Conservation (phyloP, 2,113 vertebrate genomes). For the Macroglossus sobrinus region DNA sequence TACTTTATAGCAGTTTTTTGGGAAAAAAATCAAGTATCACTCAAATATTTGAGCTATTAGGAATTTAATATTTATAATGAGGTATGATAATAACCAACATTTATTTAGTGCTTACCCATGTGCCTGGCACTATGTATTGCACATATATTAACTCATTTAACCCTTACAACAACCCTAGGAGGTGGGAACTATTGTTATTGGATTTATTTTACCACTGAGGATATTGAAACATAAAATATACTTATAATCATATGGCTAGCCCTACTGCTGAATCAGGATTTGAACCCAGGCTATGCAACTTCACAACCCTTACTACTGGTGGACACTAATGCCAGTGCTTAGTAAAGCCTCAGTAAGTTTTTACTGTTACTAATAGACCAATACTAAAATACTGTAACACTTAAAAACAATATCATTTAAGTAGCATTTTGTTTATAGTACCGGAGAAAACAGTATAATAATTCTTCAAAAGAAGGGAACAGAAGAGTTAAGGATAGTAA, state of each 20-base stretch:
- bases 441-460: neutral
- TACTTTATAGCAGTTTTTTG: neutral
- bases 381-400: neutral
- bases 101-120: neutral
- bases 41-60: neutral
- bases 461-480: neutral
- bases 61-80: neutral
- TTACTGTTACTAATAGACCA: neutral
- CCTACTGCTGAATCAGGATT: neutral
- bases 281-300: neutral
- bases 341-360: neutral
- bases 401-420: neutral
- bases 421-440: neutral
- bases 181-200: neutral
- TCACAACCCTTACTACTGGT: neutral
- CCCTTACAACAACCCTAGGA: neutral
- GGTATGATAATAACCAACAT: neutral
- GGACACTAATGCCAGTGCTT: neutral
- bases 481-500: neutral
- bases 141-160: neutral
- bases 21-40: neutral
- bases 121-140: neutral
- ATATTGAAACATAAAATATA: neutral
- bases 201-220: neutral
- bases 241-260: neutral